Evolutionary conservation across 1,140 invertebrate species (phyloP).

Genomic region (Caligus rogercresseyi): DNA sequence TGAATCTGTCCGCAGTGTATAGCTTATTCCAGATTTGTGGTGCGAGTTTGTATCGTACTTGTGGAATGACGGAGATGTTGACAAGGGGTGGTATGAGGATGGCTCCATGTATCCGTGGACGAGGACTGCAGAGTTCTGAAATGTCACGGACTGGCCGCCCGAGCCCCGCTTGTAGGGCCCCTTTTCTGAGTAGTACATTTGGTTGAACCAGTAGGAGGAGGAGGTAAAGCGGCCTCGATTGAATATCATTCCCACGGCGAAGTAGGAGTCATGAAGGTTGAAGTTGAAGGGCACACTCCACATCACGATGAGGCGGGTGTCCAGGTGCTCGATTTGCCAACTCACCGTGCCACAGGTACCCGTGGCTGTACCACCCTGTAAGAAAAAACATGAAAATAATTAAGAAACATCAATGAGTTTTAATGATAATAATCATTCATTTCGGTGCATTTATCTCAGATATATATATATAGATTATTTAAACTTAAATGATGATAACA

Average conservation of each 20-base stretch:
- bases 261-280: conserved; percentile 13
- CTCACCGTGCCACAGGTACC: conserved; percentile 19
- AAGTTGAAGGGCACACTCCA: conserved; percentile 20
- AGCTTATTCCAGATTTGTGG: conserved; percentile 14
- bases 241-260: conserved; percentile 19
- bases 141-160: conserved; percentile 14
- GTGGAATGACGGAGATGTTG: conserved; percentile 18
- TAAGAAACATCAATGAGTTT: too few species aligned
- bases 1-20: conserved; percentile 14
- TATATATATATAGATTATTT: too few species aligned
- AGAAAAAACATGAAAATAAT: not conserved
- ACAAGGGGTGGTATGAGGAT: conserved; percentile 13
- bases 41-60: conserved; percentile 13
- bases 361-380: conserved; percentile 18
- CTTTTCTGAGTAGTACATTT: conserved; percentile 20
- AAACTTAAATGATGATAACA: too few species aligned
- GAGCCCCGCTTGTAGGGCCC: conserved; percentile 15
- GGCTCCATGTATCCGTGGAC: conserved; percentile 19
- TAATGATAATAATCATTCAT: too few species aligned
- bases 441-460: too few species aligned
- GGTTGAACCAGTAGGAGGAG: conserved; percentile 19
- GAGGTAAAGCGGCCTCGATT: conserved; percentile 17
- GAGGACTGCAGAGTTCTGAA: conserved; percentile 14
- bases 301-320: conserved; percentile 19
- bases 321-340: conserved; percentile 19